Evolutionary conservation across 2,113 vertebrate genomes (phyloP), one percentile per base, ranked within the genome.

Genomic region (Oriolus oriolus): DNA sequence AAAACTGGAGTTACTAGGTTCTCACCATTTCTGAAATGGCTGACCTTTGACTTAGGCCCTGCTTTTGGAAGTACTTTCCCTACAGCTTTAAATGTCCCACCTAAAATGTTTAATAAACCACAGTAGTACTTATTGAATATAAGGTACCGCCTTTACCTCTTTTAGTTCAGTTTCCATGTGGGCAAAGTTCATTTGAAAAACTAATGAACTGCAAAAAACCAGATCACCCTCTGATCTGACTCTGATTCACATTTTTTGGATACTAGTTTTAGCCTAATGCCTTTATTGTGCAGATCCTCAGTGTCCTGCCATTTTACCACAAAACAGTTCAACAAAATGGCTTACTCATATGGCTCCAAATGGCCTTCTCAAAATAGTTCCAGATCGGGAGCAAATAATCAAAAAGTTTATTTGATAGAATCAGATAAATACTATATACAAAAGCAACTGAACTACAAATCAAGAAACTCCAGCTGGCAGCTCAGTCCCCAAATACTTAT

Each of bases 381-480:
- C 61, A 78, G 44, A 63, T 14, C 52, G 31, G 27, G 39, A 80
- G 33, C 50, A 39, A 93, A 82, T 23, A 68, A 83, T 63, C 35
- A 85, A 10, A 71, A 90, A 93, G 27, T 39, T 88, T 66, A 90
- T 68, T 60, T 74, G 69, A 71, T 6, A 93, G 50, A 84, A 87
- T 68, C 31, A 64, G 71, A 77, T 73, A 93, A 82, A 60, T 78
- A 35, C 61, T 84, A 64, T 30, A 86, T 57, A 92, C n/a, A 87
- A 87, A 84, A 78, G 56, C 49, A 93, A 92, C 22, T 68, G 52
- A 81, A 88, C 82, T 60, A 95, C 28, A 87, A 86, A 90, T 73
- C 69, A 80, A 76, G 74, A 54, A 88, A 75, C 30, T 66, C 87
- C 95, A 96, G 64, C 82, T 94, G 93, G 90, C 64, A 93, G 85